phyloP scores from a whole-genome alignment of 2,113 vertebrate species.

The Cyanoramphus novaezelandiae region DNA sequence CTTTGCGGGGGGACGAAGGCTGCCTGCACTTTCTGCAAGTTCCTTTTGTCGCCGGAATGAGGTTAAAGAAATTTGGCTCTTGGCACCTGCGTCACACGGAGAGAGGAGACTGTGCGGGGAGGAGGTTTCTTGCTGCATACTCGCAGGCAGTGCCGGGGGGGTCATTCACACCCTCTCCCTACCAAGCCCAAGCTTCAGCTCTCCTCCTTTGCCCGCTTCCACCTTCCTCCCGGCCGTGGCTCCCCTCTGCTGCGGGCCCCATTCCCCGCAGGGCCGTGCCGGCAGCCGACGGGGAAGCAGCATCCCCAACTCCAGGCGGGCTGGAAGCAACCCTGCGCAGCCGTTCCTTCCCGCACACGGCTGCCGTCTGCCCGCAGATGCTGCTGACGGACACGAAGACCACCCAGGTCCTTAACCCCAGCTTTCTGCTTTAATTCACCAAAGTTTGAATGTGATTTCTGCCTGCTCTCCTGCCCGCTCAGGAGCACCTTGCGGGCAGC shows the following conservation, averaged over 20 bases:
- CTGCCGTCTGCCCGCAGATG: neutral
- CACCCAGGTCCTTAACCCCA: neutral
- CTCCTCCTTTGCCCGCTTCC: neutral
- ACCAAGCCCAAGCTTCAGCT: neutral
- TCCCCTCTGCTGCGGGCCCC: neutral
- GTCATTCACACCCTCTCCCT: neutral
- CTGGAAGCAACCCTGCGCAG: neutral
- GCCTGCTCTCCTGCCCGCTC: neutral
- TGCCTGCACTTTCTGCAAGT: conserved; percentile 6
- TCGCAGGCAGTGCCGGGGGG: neutral
- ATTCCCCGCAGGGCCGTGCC: neutral
- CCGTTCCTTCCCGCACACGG: neutral
- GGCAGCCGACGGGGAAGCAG: neutral
- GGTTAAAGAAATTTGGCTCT: conserved; percentile 30
- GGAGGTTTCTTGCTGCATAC: conserved; percentile 18
- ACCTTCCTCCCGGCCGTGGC: neutral
- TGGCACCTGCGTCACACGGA: neutral
- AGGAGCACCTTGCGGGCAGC: neutral
- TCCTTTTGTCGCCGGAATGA: conserved; percentile 9
- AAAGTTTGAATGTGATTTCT: neutral
- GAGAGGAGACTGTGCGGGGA: neutral
- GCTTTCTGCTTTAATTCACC: neutral
- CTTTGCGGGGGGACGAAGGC: neutral
- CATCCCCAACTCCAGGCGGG: neutral
- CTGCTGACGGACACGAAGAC: neutral